Evolutionary conservation across 2,113 vertebrate genomes (phyloP), one percentile per base, ranked within the genome.

Genomic region (Phaethon lepturus): DNA sequence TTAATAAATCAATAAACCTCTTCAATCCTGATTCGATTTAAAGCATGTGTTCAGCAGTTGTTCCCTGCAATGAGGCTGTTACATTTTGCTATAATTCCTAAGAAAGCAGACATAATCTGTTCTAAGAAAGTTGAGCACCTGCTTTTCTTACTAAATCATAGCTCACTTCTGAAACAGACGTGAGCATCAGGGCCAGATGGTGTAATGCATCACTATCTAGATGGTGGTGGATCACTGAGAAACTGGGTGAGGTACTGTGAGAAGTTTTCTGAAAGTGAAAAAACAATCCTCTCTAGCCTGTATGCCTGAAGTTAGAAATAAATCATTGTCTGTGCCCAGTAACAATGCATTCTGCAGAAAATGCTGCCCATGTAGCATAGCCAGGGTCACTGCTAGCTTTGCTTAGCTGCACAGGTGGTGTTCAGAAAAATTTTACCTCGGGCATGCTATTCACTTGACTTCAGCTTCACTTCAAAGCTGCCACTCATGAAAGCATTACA

Each of bases 211-310:
- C 83, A 86, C 80, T 26, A 69, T 80, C 86, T 77, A 60, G 38
- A n/a, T 1, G 0, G 50, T 19, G 45, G 28, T 47, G 56, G 81
- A 74, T 80, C 86, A 40, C 64, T 25, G 29, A 86, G 56, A 80
- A 95, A 86, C 9, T 3, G 68, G 88, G 9, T 77, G 31, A 78
- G 56, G 68, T 63, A 88, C 35, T 86, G 88, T 55, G 76, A 59
- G 56, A 84, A 86, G 44, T 85, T 78, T 95, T 95, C 73, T 92
- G 86, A 95, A 94, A 94, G 90, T 89, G 92, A 92, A 92, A 88
- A 93, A 88, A 80, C 79, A 93, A 87, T 91, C 28, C 80, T 63
- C 63, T 80, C 71, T 11, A 88, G 79, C 50, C 60, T 88, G n/a
- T 62, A 71, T n/a, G 76, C 69, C 80, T 85, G 40, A 75, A 95